Base-by-base conservation (phyloP, 2,888 invertebrate genomes). In the Diaperis boleti region DNA sequence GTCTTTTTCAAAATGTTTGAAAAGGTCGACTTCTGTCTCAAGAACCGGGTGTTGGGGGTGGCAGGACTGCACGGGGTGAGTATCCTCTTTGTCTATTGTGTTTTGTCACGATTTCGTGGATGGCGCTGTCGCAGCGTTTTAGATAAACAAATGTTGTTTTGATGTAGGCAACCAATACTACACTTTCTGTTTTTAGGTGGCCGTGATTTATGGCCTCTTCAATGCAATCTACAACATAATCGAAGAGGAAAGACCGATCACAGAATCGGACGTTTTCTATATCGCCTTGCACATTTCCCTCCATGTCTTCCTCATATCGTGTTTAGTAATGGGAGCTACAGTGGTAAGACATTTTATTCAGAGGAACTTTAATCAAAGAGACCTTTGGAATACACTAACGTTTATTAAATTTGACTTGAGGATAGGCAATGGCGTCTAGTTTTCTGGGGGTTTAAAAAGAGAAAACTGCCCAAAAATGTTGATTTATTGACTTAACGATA, bases 51-150 rank as follows among this genome's bases (percentile, higher is more conserved):
- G 1, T 14, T 39, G 7, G 15, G 10, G 10, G 26, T 52, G 5
- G 52, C 20, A 6, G 29, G 14, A 7, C 26, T 52, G 13, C 52
- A 52, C 15, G 37, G 14, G 52, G 52, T 52, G 11, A 52, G 52
- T 52, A 14, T 52, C 10, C 1, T 17, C 49, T 44, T 54, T 59
- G 26, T 26, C 26, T 44, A 20, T 18, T 13, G 14, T 15, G 3
- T 7, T 31, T 47, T 5, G 10, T 33, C 11, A 5, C 11, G 1
- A 3, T 33, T 33, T 33, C 3, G 5, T 33, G 11, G 33, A 5
- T 11, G 33, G 3, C 8, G 10, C 3, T 31, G 31, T 31, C 8
- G 8, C n/a, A n/a, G n/a, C n/a, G n/a, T n/a, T n/a, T 31, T 31
- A 31, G 8, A 8, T 3, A 31, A 7, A 31, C 31, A 8, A 8